Evolutionary conservation across 2,113 vertebrate genomes (phyloP).

Genomic region (Grus americana): DNA sequence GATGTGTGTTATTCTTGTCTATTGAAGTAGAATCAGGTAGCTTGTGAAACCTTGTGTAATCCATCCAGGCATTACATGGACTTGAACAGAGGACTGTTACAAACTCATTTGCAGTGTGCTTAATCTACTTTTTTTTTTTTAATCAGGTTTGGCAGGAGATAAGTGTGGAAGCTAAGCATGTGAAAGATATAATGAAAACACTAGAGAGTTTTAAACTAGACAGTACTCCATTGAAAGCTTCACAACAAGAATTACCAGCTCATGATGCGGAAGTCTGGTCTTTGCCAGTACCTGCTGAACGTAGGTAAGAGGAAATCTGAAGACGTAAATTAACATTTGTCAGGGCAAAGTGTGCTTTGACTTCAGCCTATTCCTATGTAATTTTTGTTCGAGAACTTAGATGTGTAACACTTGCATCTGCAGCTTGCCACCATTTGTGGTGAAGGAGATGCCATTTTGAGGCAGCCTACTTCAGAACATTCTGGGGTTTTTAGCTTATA

Average conservation of each 20-base stretch:
- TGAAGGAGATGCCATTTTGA: not conserved
- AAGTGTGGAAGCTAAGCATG: slow-evolving; percentile 89
- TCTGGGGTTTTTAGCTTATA: not conserved
- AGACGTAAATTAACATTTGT: not conserved
- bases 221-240: slow-evolving; percentile 82
- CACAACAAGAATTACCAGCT: slow-evolving; percentile 78
- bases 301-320: slow-evolving; percentile 78
- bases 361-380: not conserved
- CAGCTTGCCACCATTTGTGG: not conserved
- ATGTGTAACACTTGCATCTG: not conserved
- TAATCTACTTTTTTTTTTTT: slow-evolving; percentile 27
- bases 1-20: not conserved
- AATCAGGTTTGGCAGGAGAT: slow-evolving; percentile 94
- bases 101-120: not conserved
- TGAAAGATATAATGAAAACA: slow-evolving; percentile 93
- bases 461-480: not conserved
- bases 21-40: not conserved
- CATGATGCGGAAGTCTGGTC: slow-evolving; percentile 88
- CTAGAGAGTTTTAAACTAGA: slow-evolving; percentile 91
- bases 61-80: not conserved
- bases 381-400: not conserved
- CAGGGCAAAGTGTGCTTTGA: not conserved
- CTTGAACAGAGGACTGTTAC: not conserved
- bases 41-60: not conserved
- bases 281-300: slow-evolving; percentile 86